phyloP scores from a whole-genome alignment of 2,888 invertebrate genomes.

The Amblyteles armatorius region DNA sequence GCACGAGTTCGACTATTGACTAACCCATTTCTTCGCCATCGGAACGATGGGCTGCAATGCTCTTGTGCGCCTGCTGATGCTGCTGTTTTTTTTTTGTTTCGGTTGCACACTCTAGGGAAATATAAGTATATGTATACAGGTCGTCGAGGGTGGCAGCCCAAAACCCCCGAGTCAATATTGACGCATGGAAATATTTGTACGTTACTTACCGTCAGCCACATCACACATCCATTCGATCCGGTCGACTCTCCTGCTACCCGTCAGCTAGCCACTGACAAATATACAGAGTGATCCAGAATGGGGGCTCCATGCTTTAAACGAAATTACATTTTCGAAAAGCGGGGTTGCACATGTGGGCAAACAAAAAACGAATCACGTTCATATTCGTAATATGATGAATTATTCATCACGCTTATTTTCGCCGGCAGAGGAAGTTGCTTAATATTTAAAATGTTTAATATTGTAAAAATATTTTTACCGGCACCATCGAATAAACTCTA shows the following conservation, averaged over 20 bases:
- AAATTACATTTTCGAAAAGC: slow-evolving; percentile 1
- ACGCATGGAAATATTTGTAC: slow-evolving; percentile 56
- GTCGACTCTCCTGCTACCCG: slow-evolving; percentile 20
- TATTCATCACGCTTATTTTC: no score
- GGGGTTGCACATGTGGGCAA: background rate
- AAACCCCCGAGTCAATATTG: slow-evolving; percentile 60
- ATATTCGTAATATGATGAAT: background rate
- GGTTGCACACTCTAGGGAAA: background rate
- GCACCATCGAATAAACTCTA: background rate
- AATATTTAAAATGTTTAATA: no score
- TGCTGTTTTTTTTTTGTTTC: slow-evolving; percentile 8
- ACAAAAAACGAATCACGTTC: background rate
- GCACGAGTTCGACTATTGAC: background rate
- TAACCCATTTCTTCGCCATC: background rate
- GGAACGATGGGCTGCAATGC: background rate
- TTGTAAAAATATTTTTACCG: background rate
- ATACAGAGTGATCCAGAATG: slow-evolving; percentile 45
- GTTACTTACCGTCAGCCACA: slow-evolving; percentile 59
- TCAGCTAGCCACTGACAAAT: slow-evolving; percentile 44
- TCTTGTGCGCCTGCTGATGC: background rate
- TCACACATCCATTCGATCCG: slow-evolving; percentile 35
- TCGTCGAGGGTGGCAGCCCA: background rate
- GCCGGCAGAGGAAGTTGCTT: background rate
- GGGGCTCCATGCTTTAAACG: background rate
- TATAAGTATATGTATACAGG: slow-evolving; percentile 17